Evolutionary conservation across 2,888 invertebrate species (phyloP), one percentile per base, ranked within the genome.

Genomic region (Ichneumoninae sp.): DNA sequence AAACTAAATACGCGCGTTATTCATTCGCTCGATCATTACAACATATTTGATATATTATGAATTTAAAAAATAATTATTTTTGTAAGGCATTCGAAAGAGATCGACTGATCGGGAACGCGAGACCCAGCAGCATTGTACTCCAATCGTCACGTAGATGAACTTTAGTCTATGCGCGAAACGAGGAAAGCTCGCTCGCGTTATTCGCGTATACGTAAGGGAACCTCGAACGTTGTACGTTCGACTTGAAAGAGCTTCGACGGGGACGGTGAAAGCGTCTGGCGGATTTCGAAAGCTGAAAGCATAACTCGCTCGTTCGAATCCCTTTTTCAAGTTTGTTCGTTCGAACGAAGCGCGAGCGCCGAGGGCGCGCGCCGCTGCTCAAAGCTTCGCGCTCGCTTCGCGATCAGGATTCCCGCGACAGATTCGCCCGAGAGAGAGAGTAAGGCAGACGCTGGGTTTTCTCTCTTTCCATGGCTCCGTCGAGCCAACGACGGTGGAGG

Each of bases 241-340:
- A 65, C 47, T 50, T 75, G 65, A 75, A 75, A 75, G 75, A 52
- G 65, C 65, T 50, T 44, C 44, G 60, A 7, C 57, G 47, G 63
- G 30, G 36, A 52, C 65, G 57, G 57, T 82, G 77, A 82, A 82
- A 82, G 82, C 71, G 57, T 77, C 47, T 71, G 71, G 70, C 57
- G 57, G 63, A 30, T 57, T 77, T 82, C 71, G 65, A 82, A 65
- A 66, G 79, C 54, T 77, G 82, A 77, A 82, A 77, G 82, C 77
- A 77, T 77, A 71, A 82, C 71, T 82, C 82, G 65, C 71, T 71
- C 47, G 83, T 22, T 83, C 73, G 57, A 54, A 52, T 73, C 50
- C 60, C 68, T 73, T 78, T 78, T 78, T 83, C 54, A 69, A 78
- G 78, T 74, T 78, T 83, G 68, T 74, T 73, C 83, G 73, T 83